Conservation (phyloP, 2,888 invertebrate species). For the Torymus aiolomorphi region DNA sequence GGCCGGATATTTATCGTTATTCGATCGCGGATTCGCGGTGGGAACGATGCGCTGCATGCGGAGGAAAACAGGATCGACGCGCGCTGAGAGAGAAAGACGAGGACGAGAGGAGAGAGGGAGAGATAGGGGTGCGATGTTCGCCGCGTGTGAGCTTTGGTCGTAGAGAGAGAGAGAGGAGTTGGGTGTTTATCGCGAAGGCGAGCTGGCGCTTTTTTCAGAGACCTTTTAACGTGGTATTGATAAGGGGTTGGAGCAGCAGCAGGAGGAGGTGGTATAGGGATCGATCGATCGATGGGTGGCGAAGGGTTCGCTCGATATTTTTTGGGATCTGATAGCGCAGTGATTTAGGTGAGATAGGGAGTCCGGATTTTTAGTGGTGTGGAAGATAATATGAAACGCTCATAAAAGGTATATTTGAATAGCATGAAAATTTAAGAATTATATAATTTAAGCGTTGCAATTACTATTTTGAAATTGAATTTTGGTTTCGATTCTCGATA, state of each 20-base stretch:
- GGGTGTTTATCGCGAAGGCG: background rate
- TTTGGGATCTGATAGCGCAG: slow-evolving; percentile 49
- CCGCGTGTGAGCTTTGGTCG: too few relatives aligned
- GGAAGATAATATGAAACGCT: too few relatives aligned
- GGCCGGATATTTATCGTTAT: slow-evolving; percentile 71
- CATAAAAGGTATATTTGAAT: too few relatives aligned
- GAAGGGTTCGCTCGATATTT: slow-evolving; percentile 18
- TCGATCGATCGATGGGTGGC: background rate
- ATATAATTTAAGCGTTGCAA: too few relatives aligned
- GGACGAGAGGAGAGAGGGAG: too few relatives aligned
- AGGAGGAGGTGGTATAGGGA: background rate
- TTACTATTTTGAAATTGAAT: too few relatives aligned
- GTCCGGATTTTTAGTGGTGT: too few relatives aligned
- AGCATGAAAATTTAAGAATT: too few relatives aligned
- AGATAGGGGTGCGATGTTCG: too few relatives aligned
- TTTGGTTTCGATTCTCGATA: too few relatives aligned
- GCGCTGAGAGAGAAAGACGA: too few relatives aligned
- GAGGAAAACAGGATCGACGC: too few relatives aligned
- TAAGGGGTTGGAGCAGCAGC: slow-evolving; percentile 1
- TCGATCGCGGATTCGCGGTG: slow-evolving; percentile 59
- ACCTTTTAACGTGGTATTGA: slow-evolving; percentile 58
- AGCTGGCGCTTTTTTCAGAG: slow-evolving; percentile 62
- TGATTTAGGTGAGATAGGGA: slow-evolving; percentile 20
- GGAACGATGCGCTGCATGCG: background rate
- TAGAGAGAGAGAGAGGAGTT: background rate